phyloP scores from a whole-genome alignment of 2,113 vertebrate species.

The Struthio camelus region DNA sequence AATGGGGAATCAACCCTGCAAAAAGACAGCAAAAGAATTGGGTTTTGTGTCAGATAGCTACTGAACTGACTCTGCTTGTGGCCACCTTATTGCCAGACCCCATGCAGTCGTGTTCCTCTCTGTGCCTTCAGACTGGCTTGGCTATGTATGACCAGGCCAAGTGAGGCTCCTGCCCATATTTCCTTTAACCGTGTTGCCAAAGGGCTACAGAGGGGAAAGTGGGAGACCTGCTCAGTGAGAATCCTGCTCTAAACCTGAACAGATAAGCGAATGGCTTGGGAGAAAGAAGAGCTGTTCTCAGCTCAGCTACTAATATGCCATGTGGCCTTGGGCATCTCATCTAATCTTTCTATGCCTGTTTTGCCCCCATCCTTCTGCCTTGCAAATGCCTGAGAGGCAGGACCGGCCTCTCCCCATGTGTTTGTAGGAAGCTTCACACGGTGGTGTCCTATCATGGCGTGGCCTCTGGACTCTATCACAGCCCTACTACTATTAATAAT shows the following conservation, averaged over 20 bases:
- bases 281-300: background rate
- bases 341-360: background rate
- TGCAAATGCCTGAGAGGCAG: background rate
- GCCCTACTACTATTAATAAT: slow-evolving; percentile 66
- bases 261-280: background rate
- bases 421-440: slow-evolving; percentile 20
- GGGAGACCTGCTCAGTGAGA: background rate
- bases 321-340: background rate
- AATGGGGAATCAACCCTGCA: background rate
- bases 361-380: background rate
- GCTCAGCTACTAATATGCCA: background rate
- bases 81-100: background rate
- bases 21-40: fast-evolving
- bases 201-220: background rate
- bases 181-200: background rate
- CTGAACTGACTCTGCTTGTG: background rate
- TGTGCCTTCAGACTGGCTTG: background rate
- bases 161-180: background rate
- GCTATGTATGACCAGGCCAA: background rate
- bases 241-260: background rate
- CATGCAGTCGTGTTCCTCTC: fast-evolving
- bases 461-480: slow-evolving; percentile 58
- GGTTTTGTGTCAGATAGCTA: background rate
- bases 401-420: background rate
- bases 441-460: background rate